Base-by-base conservation (phyloP, 2,888 invertebrate genomes). In the Brachyptera putata region DNA sequence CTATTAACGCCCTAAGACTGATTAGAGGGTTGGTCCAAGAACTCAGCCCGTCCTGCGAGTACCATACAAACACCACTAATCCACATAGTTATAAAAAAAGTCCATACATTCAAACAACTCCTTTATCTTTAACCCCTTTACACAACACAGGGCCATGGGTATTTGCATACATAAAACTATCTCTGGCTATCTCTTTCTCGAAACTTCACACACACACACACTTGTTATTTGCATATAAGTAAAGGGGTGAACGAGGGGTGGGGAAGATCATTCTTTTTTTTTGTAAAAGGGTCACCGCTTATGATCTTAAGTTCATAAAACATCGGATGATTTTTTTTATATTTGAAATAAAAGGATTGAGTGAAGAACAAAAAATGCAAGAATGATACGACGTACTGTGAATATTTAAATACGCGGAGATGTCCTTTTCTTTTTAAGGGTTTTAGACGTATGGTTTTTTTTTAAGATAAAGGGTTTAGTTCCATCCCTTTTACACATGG, bases 91-190 rank as follows among this genome's bases (percentile, higher is more conserved):
- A 53, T 18, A 53, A 53, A 53, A 53, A 53, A 36, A 53, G 18
- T 22, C 53, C 34, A 53, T n/a, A n/a, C n/a, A n/a, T 53, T 53
- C 53, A 53, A 36, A 57, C 56, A 25, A 21, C 22, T 59, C 56
- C 39, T 59, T 62, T 62, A 59, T 62, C 58, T 62, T 62, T 58
- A 57, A 30, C 56, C 53, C 59, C 56, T 58, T 48, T 36, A 61
- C 56, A 39, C 50, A 50, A 50, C 37, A 58, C 30, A 58, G 50
- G 50, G 25, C 58, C 37, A 61, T 36, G n/a, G 56, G 16, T 59
- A 62, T 62, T 62, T 62, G 62, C 62, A 62, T 62, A 59, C 58
- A 24, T 62, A 62, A 62, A 53, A 53, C 53, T 53, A 53, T 53
- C 53, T 53, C 53, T 13, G n/a, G 13, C 36, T 53, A 53, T 53